Base-by-base conservation (phyloP, 2,888 invertebrate species). In the Heliconius charithonia region DNA sequence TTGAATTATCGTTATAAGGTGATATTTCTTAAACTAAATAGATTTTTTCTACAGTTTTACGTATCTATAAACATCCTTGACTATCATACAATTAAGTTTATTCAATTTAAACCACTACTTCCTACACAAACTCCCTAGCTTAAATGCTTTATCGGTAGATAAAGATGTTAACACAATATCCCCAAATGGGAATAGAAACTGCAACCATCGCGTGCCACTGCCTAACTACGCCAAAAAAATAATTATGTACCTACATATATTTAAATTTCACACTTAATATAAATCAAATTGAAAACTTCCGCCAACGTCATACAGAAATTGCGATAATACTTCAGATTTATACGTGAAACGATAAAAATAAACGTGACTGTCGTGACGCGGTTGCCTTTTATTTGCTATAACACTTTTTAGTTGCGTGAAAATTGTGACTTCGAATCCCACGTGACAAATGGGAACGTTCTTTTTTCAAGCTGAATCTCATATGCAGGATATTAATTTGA, bases 321-420 rank as follows among this genome's bases (percentile, higher is more conserved):
- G 67, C n/a, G 67, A 67, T 67, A 67, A 67, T 19, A 67, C 41
- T 37, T 37, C 37, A 67, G n/a, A 69, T 69, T 69, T 41, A 69
- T 69, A 69, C 25, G 13, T 4, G 25, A 41, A 69, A 45, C 41
- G 41, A 41, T 27, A 69, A 41, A 69, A 69, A 69, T 69, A 69
- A 69, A 69, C 41, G 13, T 69, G 69, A 25, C 41, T 69, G 41
- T 69, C 41, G 25, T 69, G 69, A 69, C 69, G 69, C 69, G 69
- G 69, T 19, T 16, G 25, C 25, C 41, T n/a, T 41, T 69, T 25
- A 41, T 69, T 69, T 69, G 69, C 41, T 41, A 12, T 29, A 41
- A 41, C 69, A 45, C 69, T 41, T 69, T 69, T 25, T 41, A 69
- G 7, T 41, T 25, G 69, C 69, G 69, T 69, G 69, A 69, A 25